These are phyloP conservation scores for Dendrolimus kikuchii DNA, from an alignment of 1,140 invertebrate genomes.

Conservation along the genomic window DNA sequence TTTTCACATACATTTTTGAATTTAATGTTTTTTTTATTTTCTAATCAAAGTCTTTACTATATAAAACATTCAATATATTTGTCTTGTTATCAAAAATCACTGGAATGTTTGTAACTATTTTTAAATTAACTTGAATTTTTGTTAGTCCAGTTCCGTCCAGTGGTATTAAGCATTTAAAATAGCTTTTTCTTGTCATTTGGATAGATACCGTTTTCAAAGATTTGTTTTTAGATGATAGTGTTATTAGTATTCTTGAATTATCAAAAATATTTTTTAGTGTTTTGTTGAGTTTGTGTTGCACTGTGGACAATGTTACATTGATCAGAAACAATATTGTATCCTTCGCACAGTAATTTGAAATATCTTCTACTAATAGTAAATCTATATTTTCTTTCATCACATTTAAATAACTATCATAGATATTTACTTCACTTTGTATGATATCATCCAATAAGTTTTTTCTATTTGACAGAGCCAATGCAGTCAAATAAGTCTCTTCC, in stretches of 20 bases:
- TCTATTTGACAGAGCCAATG: conserved; percentile 44
- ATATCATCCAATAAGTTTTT: conserved; percentile 43
- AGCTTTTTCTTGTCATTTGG: conserved; percentile 31
- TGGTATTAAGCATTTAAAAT: conserved; percentile 35
- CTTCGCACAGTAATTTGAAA: conserved; percentile 32
- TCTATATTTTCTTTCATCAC: conserved; percentile 29
- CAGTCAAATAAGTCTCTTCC: conserved; percentile 38
- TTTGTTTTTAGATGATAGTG: conserved; percentile 26
- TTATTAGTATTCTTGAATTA: conserved; percentile 43
- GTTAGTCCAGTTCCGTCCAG: conserved; percentile 19
- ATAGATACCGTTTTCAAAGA: conserved; percentile 38
- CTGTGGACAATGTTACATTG: conserved; percentile 21
- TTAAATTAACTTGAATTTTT: conserved; percentile 28
- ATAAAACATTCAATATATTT: conserved; percentile 33
- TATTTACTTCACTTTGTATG: conserved; percentile 23
- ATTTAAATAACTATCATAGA: conserved; percentile 48
- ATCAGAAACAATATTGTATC: conserved; percentile 34
- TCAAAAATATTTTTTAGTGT: conserved; percentile 36
- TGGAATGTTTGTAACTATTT: conserved; percentile 38
- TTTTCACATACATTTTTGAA: conserved; percentile 48
- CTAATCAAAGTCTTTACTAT: conserved; percentile 22
- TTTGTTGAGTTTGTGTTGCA: conserved; percentile 30
- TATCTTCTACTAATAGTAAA: conserved; percentile 31
- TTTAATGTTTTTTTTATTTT: conserved; percentile 12
- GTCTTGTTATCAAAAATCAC: conserved; percentile 34